phyloP scores from a whole-genome alignment of 2,113 vertebrate genomes.

The Ranitomeya imitator region DNA sequence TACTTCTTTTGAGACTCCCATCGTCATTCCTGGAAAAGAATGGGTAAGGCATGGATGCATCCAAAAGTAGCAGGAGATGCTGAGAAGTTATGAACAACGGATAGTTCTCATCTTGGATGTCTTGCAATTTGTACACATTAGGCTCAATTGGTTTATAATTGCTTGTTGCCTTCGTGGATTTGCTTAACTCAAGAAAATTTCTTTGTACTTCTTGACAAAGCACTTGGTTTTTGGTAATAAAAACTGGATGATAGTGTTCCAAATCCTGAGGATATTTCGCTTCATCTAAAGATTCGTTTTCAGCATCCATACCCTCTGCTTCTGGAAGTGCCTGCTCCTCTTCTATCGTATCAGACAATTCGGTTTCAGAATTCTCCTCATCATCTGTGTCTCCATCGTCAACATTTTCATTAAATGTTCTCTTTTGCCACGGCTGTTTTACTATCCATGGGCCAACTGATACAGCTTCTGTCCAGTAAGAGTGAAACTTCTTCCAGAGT shows the following conservation, averaged over 20 bases:
- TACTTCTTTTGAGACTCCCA: constrained; percentile 74
- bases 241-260: constrained; percentile 79
- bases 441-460: constrained; percentile 71
- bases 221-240: constrained; percentile 81
- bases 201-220: constrained; percentile 79
- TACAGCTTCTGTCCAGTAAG: constrained; percentile 73
- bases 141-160: constrained; percentile 75
- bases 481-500: constrained; percentile 78
- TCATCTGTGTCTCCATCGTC: constrained; percentile 26
- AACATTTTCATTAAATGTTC: constrained; percentile 49
- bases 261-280: constrained; percentile 56
- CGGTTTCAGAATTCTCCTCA: constrained; percentile 60
- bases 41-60: constrained; percentile 75
- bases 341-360: constrained; percentile 44
- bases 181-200: constrained; percentile 79
- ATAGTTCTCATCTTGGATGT: constrained; percentile 76
- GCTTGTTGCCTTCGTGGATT: constrained; percentile 74
- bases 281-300: not conserved
- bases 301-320: constrained; percentile 35
- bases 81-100: constrained; percentile 79
- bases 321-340: constrained; percentile 49
- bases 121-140: constrained; percentile 74
- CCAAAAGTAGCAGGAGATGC: constrained; percentile 75
- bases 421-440: constrained; percentile 68
- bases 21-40: constrained; percentile 81